Conservation (phyloP, 2,888 invertebrate species). For the Drosophila borborema region DNA sequence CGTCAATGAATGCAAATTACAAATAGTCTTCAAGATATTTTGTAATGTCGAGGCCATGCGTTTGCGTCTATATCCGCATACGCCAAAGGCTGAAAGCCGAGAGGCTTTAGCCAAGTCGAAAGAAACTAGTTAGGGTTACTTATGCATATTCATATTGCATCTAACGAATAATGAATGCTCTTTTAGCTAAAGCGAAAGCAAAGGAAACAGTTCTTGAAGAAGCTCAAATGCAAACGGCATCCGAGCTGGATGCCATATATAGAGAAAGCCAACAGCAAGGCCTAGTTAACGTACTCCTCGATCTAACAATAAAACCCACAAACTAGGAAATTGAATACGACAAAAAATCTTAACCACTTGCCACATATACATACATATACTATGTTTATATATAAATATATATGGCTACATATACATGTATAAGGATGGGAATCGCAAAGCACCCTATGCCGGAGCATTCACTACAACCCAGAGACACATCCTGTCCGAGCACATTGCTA, state of each 20-base stretch:
- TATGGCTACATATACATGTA: slow-evolving; percentile 23
- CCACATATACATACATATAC: slow-evolving; percentile 41
- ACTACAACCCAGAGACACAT: slow-evolving; percentile 40
- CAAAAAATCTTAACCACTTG: slow-evolving; percentile 80
- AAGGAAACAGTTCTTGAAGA: not conserved
- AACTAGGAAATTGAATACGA: slow-evolving; percentile 75
- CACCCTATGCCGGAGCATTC: slow-evolving; percentile 44
- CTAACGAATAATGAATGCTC: slow-evolving; percentile 25
- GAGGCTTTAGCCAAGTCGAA: slow-evolving; percentile 50
- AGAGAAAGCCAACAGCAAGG: slow-evolving; percentile 13
- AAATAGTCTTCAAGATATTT: slow-evolving; percentile 63
- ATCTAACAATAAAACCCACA: slow-evolving; percentile 37
- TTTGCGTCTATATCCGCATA: slow-evolving; percentile 27
- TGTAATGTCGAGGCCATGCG: slow-evolving; percentile 57
- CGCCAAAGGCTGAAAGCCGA: slow-evolving; percentile 47
- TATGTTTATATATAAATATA: slow-evolving; percentile 25
- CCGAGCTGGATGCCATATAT: not conserved
- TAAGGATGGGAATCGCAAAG: slow-evolving; percentile 26
- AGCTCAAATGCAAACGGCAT: not conserved
- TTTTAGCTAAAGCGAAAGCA: not conserved
- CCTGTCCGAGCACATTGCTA: slow-evolving; percentile 36
- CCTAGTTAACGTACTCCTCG: slow-evolving; percentile 33
- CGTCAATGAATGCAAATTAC: slow-evolving; percentile 78
- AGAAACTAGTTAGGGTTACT: slow-evolving; percentile 41
- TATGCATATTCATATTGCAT: slow-evolving; percentile 2